Percentiles rank a stretch among this genome's conserved stretches.
These are phyloP conservation scores for Hydrocynus forskahlii DNA, from an alignment of 2,797 vertebrate genomes.

Conservation along the genomic window DNA sequence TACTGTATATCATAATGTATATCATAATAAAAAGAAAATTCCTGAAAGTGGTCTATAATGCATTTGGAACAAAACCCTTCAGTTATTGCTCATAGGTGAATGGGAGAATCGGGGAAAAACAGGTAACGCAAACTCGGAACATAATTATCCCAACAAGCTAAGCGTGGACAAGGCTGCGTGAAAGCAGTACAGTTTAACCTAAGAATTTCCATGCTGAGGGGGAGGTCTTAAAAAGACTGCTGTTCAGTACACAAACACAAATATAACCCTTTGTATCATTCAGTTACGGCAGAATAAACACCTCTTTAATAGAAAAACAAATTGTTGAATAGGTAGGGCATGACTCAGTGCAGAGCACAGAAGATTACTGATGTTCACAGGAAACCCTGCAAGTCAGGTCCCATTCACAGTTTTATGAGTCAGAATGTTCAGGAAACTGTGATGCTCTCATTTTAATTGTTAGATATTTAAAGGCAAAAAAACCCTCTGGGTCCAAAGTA, in stretches of 20 bases:
- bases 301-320: slow-evolving; percentile 29
- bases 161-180: background rate
- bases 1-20: no score
- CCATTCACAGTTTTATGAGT: slow-evolving; percentile 46
- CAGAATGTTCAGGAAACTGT: slow-evolving; percentile 14
- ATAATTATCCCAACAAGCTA: background rate
- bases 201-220: background rate
- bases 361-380: slow-evolving; percentile 32
- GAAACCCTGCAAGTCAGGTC: slow-evolving; percentile 40
- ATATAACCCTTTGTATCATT: slow-evolving; percentile 4
- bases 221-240: background rate
- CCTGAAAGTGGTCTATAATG: no score
- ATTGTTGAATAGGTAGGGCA: slow-evolving; percentile 17
- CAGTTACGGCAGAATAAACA: slow-evolving; percentile 18
- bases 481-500: no score
- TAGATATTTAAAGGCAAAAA: no score
- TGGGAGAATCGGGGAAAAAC: no score
- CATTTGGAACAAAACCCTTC: no score
- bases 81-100: no score
- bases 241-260: background rate
- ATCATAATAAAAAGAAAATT: no score
- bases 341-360: slow-evolving; percentile 36
- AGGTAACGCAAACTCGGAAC: background rate
- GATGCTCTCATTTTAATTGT: background rate
- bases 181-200: background rate